Conservation (phyloP, 2,113 vertebrate species). For the Strix uralensis region DNA sequence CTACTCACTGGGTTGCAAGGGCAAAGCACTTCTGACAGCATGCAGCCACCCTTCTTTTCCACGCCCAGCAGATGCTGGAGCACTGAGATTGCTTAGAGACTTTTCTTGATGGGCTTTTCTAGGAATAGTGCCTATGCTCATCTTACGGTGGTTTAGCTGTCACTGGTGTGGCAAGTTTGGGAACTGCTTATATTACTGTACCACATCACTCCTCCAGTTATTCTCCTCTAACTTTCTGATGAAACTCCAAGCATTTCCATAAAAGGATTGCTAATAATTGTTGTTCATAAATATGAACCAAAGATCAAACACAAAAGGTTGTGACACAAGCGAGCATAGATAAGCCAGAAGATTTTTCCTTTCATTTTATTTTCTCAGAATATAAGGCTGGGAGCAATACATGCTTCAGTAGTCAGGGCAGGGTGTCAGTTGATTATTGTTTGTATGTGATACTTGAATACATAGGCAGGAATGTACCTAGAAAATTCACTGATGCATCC, state of each 20-base stretch:
- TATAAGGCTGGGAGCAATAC: neutral
- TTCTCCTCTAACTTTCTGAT: neutral
- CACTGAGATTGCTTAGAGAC: neutral
- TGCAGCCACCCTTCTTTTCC: neutral
- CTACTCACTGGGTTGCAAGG: neutral
- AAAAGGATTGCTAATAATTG: neutral
- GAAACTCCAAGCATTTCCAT: neutral
- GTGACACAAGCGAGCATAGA: neutral
- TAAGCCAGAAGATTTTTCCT: neutral
- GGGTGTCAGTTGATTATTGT: neutral
- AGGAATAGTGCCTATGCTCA: neutral
- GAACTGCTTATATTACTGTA: neutral
- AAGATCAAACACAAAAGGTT: neutral
- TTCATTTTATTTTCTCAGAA: neutral
- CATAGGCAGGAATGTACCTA: neutral
- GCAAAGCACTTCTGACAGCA: neutral
- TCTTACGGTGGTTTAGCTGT: neutral
- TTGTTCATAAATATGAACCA: neutral
- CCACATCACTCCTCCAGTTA: rapidly evolving
- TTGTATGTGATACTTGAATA: neutral
- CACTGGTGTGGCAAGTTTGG: neutral
- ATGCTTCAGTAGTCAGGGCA: neutral
- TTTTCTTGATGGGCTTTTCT: neutral
- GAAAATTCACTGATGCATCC: neutral
- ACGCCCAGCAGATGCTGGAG: rapidly evolving